Percentiles rank a stretch among this genome's conserved stretches.
These are phyloP conservation scores for Balaeniceps rex DNA, from an alignment of 2,113 vertebrate species.

Conservation along the genomic window DNA sequence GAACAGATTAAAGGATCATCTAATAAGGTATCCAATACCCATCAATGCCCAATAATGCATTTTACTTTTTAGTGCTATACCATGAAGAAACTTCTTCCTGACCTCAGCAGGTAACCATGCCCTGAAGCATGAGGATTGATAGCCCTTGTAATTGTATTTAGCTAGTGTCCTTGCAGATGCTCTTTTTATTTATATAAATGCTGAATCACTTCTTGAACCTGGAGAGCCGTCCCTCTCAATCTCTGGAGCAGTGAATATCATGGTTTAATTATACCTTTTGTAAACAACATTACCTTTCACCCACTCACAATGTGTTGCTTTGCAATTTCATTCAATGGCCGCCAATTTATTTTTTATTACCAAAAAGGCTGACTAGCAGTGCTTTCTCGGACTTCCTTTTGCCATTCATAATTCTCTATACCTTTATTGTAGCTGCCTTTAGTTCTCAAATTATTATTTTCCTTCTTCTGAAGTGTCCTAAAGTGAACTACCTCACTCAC, in stretches of 20 bases:
- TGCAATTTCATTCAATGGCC: neutral
- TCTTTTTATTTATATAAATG: constrained; percentile 54
- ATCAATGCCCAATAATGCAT: constrained; percentile 20
- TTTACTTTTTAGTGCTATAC: constrained; percentile 16
- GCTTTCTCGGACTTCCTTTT: neutral
- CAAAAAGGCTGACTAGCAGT: neutral
- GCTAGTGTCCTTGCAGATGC: constrained; percentile 43
- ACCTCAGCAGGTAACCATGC: constrained; percentile 41
- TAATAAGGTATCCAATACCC: constrained; percentile 9
- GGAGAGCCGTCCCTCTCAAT: neutral
- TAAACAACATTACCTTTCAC: constrained; percentile 8
- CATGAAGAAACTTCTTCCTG: constrained; percentile 37
- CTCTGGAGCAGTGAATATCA: neutral
- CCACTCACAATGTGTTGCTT: neutral
- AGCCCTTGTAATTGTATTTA: constrained; percentile 49
- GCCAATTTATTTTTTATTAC: neutral
- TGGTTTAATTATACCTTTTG: constrained; percentile 21
- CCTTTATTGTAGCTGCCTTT: neutral
- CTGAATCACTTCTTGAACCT: constrained; percentile 23
- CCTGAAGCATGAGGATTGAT: constrained; percentile 25
- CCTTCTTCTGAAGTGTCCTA: neutral
- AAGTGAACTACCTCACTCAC: neutral
- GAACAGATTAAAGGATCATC: constrained; percentile 13
- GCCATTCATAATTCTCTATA: neutral
- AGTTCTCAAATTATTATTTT: neutral